These are phyloP conservation scores for Paraescarpia echinospica DNA, from an alignment of 1,140 invertebrate species.

Conservation along the genomic window DNA sequence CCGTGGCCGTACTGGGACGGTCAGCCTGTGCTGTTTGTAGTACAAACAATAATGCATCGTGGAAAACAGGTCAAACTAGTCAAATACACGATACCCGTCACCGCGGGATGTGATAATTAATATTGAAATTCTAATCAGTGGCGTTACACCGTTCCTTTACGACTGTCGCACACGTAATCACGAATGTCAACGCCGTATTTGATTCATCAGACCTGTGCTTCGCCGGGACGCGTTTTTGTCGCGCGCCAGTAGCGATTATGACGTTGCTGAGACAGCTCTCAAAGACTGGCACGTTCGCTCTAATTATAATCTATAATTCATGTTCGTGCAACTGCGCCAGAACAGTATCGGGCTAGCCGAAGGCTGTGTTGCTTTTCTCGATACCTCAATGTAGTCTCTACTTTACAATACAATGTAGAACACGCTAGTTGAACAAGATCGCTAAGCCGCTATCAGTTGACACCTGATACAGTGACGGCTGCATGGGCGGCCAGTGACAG, in stretches of 20 bases:
- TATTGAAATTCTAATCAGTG: neutral
- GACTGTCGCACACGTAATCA: neutral
- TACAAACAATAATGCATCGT: no score
- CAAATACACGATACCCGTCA: neutral
- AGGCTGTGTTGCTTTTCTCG: neutral
- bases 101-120: neutral
- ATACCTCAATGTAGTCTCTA: neutral
- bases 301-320: conserved; percentile 2
- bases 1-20: no score
- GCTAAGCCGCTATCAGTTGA: no score
- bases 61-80: no score
- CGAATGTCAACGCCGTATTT: neutral
- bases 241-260: neutral
- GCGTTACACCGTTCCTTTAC: neutral
- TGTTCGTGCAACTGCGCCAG: neutral
- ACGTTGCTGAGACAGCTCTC: neutral
- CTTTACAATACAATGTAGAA: neutral
- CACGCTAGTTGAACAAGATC: no score
- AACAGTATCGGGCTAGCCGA: neutral
- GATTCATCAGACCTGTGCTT: neutral
- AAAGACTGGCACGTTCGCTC: neutral
- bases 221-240: neutral
- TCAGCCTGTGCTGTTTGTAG: no score
- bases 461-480: no score
- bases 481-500: no score